A percentile compares a stretch with the other conserved stretches of the same genome.
phyloP scores from a whole-genome alignment of 2,888 invertebrate species.

The Drosophila aldrichi region DNA sequence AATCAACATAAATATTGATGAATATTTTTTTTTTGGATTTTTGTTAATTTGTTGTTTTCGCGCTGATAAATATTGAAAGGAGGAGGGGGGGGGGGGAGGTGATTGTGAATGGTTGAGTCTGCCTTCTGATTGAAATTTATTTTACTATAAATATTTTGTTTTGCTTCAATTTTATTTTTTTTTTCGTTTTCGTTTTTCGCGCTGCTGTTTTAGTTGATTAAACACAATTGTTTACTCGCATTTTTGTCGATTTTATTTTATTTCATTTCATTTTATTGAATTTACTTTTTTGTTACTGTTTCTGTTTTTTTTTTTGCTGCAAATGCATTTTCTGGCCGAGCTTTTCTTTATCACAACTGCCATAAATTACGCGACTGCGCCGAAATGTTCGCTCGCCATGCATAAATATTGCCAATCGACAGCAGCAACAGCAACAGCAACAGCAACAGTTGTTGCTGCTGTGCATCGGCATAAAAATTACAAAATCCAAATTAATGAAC shows the following conservation, averaged over 20 bases:
- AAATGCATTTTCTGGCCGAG: constrained; percentile 53
- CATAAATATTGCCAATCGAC: constrained; percentile 62
- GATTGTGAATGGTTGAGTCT: constrained; percentile 17
- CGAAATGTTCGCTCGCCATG: constrained; percentile 39
- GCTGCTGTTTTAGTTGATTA: constrained; percentile 71
- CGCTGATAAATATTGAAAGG: constrained; percentile 58
- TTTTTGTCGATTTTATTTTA: not conserved
- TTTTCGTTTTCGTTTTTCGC: constrained; percentile 13
- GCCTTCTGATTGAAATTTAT: constrained; percentile 53
- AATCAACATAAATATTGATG: constrained; percentile 9
- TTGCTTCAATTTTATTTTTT: too few species aligned
- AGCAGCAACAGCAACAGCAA: not conserved
- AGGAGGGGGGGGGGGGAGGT: too few species aligned
- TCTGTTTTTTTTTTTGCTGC: constrained; percentile 32
- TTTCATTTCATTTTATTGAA: not conserved
- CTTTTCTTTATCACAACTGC: constrained; percentile 60
- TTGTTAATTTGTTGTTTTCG: constrained; percentile 56
- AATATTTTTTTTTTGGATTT: constrained; percentile 24
- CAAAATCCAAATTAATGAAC: constrained; percentile 80
- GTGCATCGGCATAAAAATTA: constrained; percentile 68
- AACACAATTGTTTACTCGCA: constrained; percentile 67
- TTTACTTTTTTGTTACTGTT: not conserved
- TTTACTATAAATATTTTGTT: constrained; percentile 21
- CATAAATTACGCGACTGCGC: constrained; percentile 60
- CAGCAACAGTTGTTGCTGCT: constrained; percentile 17